phyloP scores from a whole-genome alignment of 1,140 invertebrate species.

The Caenorhabditis briggsae region DNA sequence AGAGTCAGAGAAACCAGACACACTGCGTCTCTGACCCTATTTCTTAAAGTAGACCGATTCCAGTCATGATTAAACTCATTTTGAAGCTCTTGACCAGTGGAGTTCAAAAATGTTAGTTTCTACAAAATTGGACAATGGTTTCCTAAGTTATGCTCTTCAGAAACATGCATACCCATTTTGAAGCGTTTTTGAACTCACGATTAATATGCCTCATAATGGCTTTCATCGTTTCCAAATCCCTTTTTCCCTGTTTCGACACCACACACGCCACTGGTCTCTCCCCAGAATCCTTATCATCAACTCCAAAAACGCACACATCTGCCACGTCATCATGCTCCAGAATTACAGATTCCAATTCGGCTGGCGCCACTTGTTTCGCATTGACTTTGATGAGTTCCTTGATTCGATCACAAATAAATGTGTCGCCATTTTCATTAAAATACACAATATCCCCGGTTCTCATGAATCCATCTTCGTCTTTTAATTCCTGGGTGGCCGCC shows the following conservation, averaged over 20 bases:
- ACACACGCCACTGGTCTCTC: constrained; percentile 58
- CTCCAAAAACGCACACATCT: constrained; percentile 56
- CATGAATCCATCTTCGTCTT: constrained; percentile 59
- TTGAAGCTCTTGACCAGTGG: too few relatives aligned
- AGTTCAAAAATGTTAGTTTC: too few relatives aligned
- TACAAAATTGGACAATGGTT: too few relatives aligned
- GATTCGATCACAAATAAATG: constrained; percentile 58
- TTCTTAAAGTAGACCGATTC: too few relatives aligned
- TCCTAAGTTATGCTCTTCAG: too few relatives aligned
- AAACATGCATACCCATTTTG: too few relatives aligned
- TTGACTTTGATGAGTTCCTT: constrained; percentile 62
- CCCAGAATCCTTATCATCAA: constrained; percentile 52
- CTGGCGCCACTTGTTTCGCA: constrained; percentile 60
- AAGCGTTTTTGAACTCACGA: too few relatives aligned
- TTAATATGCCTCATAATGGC: constrained; percentile 55
- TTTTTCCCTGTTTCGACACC: constrained; percentile 7
- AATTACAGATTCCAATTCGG: constrained; percentile 57
- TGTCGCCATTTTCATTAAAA: constrained; percentile 56
- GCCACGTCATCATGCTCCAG: constrained; percentile 51
- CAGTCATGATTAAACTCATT: too few relatives aligned
- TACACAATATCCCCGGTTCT: constrained; percentile 60
- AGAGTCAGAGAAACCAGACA: too few relatives aligned
- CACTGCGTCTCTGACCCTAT: too few relatives aligned
- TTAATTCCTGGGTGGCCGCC: background rate
- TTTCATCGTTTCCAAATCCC: constrained; percentile 22